Evolutionary conservation across 2,888 invertebrate genomes (phyloP), one percentile per base, ranked within the genome.

Genomic region (Acanthococcus lagerstroemiae): DNA sequence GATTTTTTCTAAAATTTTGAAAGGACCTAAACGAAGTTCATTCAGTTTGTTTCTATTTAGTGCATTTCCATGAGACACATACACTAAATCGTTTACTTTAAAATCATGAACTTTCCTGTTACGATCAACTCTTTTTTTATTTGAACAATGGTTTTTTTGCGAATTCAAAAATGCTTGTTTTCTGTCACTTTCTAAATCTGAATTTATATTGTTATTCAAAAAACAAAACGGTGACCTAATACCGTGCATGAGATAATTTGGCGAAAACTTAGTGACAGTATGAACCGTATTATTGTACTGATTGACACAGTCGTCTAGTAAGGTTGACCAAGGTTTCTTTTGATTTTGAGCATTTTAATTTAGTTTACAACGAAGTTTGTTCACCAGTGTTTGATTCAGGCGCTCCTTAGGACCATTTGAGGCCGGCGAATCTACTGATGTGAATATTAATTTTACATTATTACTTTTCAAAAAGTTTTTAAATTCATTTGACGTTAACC

Each of bases 11-110:
- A 52, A 30, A 22, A 61, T 52, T 52, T 61, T 52, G 12, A 22
- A 61, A 25, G 61, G 61, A 30, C 61, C 27, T n/a, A 61, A 50
- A 22, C 61, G 48, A n/a, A 52, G 19, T 12, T 61, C 22, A 21
- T 61, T 46, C 15, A 50, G 30, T 19, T 50, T 61, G 15, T 50
- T 61, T 26, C 61, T 19, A 22, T 61, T 58, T 12, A 58, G 26
- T 17, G 25, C 19, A 19, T 60, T 60, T 46, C 60, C 60, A 19
- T 60, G 45, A 27, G 27, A 27, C 4, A 48, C 48, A 25, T 60
- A 61, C 17, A 61, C 61, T 9, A 52, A 30, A 21, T 61, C 61
- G 19, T 52, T 30, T 15, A 17, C 27, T 30, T 61, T 25, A 50
- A 61, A 61, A 50, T 21, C 37, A 61, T 50, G 25, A 27, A 26